phyloP scores from a whole-genome alignment of 2,888 invertebrate genomes.

The Brachyptera putata region DNA sequence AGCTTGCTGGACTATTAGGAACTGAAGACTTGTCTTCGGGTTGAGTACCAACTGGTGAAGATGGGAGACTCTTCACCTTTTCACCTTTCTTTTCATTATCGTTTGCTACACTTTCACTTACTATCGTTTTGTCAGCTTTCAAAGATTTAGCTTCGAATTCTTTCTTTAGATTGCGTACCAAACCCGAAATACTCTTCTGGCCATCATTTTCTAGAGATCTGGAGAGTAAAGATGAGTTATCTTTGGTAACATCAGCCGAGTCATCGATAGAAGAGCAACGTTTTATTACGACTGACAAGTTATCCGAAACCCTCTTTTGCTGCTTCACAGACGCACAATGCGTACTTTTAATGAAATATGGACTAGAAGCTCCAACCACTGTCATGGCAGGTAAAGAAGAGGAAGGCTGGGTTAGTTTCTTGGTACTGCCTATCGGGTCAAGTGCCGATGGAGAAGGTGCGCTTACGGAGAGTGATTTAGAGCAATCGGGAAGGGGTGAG shows the following conservation, averaged over 20 bases:
- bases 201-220: conserved; percentile 23
- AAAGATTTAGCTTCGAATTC: conserved; percentile 78
- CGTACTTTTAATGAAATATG: conserved; percentile 47
- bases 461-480: conserved; percentile 54
- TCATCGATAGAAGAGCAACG: conserved; percentile 43
- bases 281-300: conserved; percentile 43
- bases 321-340: conserved; percentile 53
- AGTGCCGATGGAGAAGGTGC: conserved; percentile 59
- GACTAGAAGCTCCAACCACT: conserved; percentile 42
- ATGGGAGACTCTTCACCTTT: conserved; percentile 54
- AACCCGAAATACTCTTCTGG: conserved; percentile 54
- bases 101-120: conserved; percentile 17
- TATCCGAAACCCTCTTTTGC: conserved; percentile 51
- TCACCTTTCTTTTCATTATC: conserved; percentile 30
- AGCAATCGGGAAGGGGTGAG: conserved; percentile 39
- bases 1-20: conserved; percentile 33
- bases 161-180: conserved; percentile 80
- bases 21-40: conserved; percentile 41
- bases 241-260: conserved; percentile 38
- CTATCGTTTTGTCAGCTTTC: conserved; percentile 11
- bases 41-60: conserved; percentile 61
- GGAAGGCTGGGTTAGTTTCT: conserved; percentile 5
- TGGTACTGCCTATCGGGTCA: conserved; percentile 23
- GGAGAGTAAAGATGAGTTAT: conserved; percentile 20
- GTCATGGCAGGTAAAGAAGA: conserved; percentile 22